Percentiles rank a stretch among this genome's conserved stretches.
Evolutionary conservation across 2,113 vertebrate genomes (phyloP).

Genomic region (Catharus fuscescens): DNA sequence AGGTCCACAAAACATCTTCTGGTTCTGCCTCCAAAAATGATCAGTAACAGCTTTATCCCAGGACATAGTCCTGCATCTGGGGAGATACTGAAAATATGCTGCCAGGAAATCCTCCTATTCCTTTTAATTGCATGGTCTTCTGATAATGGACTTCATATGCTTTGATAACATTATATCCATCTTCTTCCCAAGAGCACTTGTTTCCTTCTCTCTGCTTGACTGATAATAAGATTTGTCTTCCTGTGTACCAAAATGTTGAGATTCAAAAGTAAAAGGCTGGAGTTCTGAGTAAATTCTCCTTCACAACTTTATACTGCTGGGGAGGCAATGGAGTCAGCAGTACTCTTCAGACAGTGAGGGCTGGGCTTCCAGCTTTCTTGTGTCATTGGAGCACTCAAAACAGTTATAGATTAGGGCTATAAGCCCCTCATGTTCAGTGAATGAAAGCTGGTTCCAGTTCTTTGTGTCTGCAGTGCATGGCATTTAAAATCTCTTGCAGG

Average conservation of each 20-base stretch:
- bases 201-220: neutral
- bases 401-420: neutral
- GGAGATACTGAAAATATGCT: neutral
- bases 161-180: neutral
- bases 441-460: neutral
- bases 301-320: accelerated
- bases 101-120: neutral
- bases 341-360: neutral
- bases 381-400: neutral
- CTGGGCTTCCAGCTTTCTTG: neutral
- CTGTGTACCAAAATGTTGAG: neutral
- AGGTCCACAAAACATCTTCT: neutral
- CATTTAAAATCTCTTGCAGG: neutral
- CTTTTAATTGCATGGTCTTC: neutral
- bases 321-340: neutral
- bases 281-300: neutral
- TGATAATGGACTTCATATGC: neutral
- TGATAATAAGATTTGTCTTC: neutral
- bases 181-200: neutral
- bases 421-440: neutral
- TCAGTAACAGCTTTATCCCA: neutral
- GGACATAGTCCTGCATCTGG: neutral
- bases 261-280: neutral
- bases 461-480: neutral
- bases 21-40: neutral